Conservation (phyloP, 2,888 invertebrate genomes). For the Blastobasis adustella region DNA sequence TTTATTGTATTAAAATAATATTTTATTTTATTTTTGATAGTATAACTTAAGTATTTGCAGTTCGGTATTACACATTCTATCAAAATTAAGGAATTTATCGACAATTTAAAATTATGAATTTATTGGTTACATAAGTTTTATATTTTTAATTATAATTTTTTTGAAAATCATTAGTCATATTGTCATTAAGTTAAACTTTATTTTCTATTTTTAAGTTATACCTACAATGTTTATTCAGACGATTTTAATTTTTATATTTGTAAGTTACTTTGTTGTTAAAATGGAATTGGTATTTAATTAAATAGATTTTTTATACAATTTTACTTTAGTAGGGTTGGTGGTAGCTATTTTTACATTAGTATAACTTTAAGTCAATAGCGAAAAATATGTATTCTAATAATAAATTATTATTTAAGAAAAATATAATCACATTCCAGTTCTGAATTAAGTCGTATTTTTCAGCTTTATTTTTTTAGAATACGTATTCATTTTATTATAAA, state of each 20-base stretch:
- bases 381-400: slow-evolving; percentile 1
- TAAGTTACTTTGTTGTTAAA: slow-evolving; percentile 8
- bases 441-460: slow-evolving; percentile 17
- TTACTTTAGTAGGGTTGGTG: slow-evolving; percentile 10
- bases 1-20: no score
- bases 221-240: not conserved
- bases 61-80: no score
- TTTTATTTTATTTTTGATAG: no score
- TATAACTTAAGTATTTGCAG: no score
- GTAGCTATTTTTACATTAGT: slow-evolving; percentile 14
- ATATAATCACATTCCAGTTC: no score
- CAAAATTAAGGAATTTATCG: no score
- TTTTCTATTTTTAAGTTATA: slow-evolving; percentile 2
- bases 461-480: slow-evolving; percentile 19
- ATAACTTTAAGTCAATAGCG: slow-evolving; percentile 3
- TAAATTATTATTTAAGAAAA: not conserved
- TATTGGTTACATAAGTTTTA: no score
- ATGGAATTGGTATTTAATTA: slow-evolving; percentile 6
- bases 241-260: not conserved
- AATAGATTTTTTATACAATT: slow-evolving; percentile 6
- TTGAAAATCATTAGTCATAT: no score
- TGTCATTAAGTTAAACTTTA: not conserved
- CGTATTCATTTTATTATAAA: slow-evolving; percentile 5
- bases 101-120: no score
- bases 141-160: no score